These are phyloP conservation scores for Clarias laeviceps DNA, from an alignment of 2,797 vertebrate species.

Conservation along the genomic window DNA sequence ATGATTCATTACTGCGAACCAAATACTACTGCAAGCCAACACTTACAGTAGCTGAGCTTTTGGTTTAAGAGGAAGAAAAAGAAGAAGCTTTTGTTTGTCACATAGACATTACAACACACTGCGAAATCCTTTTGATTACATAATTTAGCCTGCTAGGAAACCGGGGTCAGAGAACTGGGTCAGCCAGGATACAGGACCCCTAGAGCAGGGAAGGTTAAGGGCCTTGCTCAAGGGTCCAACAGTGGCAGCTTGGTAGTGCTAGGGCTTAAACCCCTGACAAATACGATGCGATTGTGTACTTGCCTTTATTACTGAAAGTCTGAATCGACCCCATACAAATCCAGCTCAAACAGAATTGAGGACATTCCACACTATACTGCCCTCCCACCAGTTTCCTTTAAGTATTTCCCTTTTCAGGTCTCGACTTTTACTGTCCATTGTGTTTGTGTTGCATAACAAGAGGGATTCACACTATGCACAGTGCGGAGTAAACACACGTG, in stretches of 20 bases:
- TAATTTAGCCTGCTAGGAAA: too few relatives aligned
- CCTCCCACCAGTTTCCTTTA: conserved; percentile 39
- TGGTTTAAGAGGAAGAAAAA: too few relatives aligned
- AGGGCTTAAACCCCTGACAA: too few relatives aligned
- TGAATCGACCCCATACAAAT: not conserved
- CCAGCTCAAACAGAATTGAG: not conserved
- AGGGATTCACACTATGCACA: not conserved
- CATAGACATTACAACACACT: too few relatives aligned
- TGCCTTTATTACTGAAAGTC: not conserved
- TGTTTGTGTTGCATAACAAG: conserved; percentile 19
- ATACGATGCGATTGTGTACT: not conserved
- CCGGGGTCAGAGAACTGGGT: too few relatives aligned
- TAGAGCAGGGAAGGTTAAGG: too few relatives aligned
- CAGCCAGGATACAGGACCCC: too few relatives aligned
- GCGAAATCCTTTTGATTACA: too few relatives aligned
- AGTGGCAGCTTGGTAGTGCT: too few relatives aligned
- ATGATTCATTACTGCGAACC: conserved; percentile 12
- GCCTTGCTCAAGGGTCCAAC: too few relatives aligned
- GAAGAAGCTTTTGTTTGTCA: too few relatives aligned
- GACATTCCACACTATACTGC: conserved; percentile 2
- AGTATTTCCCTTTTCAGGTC: conserved; percentile 45
- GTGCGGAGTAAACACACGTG: not conserved
- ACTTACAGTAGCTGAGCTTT: not conserved
- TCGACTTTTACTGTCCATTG: conserved; percentile 26
- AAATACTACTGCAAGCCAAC: conserved; percentile 18